phyloP scores from a whole-genome alignment of 2,797 vertebrate species.

The Oryzias dopingdopingensis region DNA sequence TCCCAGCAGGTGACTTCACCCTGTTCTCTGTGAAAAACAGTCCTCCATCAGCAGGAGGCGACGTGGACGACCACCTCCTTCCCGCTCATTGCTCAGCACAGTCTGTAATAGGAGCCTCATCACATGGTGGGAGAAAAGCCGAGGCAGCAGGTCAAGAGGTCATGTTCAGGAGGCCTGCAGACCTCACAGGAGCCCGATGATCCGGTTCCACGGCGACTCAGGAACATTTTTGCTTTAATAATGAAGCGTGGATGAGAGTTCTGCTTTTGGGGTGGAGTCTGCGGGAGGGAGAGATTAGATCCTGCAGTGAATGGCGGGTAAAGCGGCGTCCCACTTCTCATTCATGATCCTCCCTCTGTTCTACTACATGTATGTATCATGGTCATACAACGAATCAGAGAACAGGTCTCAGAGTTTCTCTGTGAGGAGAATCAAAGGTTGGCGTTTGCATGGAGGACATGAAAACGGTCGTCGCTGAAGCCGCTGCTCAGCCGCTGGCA shows the following conservation, averaged over 20 bases:
- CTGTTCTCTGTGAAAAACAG: slow-evolving; percentile 44
- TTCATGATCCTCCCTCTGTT: slow-evolving; percentile 10
- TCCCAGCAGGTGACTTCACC: slow-evolving; percentile 41
- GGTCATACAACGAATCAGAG: too few relatives aligned
- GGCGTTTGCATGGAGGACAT: too few relatives aligned
- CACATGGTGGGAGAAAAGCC: slow-evolving; percentile 5
- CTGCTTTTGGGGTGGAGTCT: slow-evolving; percentile 20
- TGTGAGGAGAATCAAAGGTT: too few relatives aligned
- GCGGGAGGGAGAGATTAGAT: slow-evolving; percentile 50
- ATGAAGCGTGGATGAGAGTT: slow-evolving; percentile 25
- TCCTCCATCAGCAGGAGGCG: slow-evolving; percentile 11
- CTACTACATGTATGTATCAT: neutral
- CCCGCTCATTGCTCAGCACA: slow-evolving; percentile 4
- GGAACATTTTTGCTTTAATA: slow-evolving; percentile 22
- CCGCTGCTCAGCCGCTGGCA: too few relatives aligned
- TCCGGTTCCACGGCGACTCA: slow-evolving; percentile 16
- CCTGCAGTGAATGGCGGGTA: slow-evolving; percentile 16
- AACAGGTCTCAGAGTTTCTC: too few relatives aligned
- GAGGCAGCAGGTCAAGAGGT: slow-evolving; percentile 28
- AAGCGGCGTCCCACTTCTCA: slow-evolving; percentile 26
- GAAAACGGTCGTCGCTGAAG: too few relatives aligned
- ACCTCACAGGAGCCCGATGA: slow-evolving; percentile 2
- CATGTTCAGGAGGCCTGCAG: slow-evolving; percentile 14
- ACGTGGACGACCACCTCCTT: neutral
- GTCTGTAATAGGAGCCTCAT: neutral